These are phyloP conservation scores for Acarapis woodi DNA, from an alignment of 1,140 invertebrate species.

Conservation along the genomic window DNA sequence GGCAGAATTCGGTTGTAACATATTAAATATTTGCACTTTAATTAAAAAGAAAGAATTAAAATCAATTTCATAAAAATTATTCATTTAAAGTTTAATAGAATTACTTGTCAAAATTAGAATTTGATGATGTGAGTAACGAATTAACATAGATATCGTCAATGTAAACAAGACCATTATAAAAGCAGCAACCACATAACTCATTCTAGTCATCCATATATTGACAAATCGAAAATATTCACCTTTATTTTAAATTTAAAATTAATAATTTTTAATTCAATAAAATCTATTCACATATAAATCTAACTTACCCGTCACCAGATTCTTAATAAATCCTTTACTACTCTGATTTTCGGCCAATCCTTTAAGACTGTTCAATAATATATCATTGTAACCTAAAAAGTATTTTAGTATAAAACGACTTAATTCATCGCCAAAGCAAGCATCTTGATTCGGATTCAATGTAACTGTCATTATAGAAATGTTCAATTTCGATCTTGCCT, in stretches of 20 bases:
- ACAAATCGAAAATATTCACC: constrained; percentile 98
- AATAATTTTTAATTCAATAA: too few species aligned
- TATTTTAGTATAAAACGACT: constrained; percentile 64
- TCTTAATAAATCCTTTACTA: constrained; percentile 39
- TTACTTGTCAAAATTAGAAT: constrained; percentile 55
- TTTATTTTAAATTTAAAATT: constrained; percentile 83
- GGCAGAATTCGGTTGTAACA: constrained; percentile 43
- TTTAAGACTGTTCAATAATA: constrained; percentile 85
- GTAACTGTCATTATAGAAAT: constrained; percentile 76
- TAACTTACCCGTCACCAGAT: not conserved
- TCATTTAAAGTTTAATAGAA: not conserved
- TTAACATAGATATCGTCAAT: constrained; percentile 82
- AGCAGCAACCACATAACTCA: constrained; percentile 68
- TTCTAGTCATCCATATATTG: constrained; percentile 75
- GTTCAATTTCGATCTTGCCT: constrained; percentile 46
- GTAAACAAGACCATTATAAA: constrained; percentile 96
- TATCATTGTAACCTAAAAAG: constrained; percentile 82
- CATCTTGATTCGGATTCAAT: constrained; percentile 53
- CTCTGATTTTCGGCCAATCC: constrained; percentile 76
- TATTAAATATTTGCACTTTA: constrained; percentile 81
- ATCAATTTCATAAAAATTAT: not conserved
- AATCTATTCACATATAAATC: too few species aligned
- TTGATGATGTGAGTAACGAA: constrained; percentile 94
- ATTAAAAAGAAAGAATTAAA: constrained; percentile 15
- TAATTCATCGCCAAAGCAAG: constrained; percentile 75